Percentiles rank a stretch among this genome's conserved stretches.
phyloP scores from a whole-genome alignment of 2,888 invertebrate genomes.

The Polymixis lichenea region DNA sequence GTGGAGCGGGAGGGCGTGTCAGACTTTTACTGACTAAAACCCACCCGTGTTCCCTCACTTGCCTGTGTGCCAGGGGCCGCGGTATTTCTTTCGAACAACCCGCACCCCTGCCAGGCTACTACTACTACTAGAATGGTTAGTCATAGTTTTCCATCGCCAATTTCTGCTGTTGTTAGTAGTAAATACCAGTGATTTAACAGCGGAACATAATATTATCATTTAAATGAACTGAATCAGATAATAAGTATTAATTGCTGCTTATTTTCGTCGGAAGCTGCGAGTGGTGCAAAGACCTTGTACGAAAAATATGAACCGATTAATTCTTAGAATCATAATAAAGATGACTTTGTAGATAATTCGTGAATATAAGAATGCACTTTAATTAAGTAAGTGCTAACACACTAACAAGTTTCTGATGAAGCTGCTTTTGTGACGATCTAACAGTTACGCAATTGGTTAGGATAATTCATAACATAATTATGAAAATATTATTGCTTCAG shows the following conservation, averaged over 20 bases:
- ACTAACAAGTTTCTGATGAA: background rate
- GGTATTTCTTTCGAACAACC: no score
- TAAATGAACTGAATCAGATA: background rate
- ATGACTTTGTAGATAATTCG: constrained; percentile 46
- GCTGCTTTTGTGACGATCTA: background rate
- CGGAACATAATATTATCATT: constrained; percentile 1
- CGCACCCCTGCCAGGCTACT: no score
- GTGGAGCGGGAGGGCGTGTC: no score
- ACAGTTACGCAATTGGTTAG: background rate
- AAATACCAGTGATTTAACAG: constrained; percentile 9
- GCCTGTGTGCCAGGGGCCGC: no score
- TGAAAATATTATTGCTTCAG: constrained; percentile 21
- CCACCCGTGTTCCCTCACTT: no score
- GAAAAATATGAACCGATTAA: background rate
- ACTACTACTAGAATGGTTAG: background rate
- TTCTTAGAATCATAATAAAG: constrained; percentile 10
- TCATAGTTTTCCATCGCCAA: background rate
- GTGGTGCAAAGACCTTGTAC: constrained; percentile 20
- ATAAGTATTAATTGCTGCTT: no score
- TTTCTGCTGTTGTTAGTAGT: background rate
- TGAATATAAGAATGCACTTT: background rate
- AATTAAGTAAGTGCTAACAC: background rate
- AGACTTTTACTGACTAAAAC: no score
- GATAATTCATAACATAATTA: background rate
- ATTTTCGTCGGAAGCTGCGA: constrained; percentile 7